These are phyloP conservation scores for Pluvialis apricaria DNA, from an alignment of 2,113 vertebrate genomes.

Conservation along the genomic window DNA sequence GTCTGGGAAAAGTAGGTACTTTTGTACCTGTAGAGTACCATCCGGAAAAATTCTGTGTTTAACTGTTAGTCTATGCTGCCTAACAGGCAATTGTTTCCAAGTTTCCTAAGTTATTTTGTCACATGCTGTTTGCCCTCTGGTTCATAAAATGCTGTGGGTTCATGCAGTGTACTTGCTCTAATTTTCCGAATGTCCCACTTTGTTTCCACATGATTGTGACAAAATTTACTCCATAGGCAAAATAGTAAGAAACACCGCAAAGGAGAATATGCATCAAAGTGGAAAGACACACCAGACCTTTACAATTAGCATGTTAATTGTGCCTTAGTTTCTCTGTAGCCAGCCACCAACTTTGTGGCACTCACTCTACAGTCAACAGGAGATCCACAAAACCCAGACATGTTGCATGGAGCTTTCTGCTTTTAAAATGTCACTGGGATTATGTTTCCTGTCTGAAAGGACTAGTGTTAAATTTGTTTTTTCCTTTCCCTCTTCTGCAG, in stretches of 20 bases:
- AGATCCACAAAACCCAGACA: neutral
- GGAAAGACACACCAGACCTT: neutral
- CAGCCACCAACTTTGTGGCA: neutral
- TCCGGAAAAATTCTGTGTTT: neutral
- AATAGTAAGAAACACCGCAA: neutral
- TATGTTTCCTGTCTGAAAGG: neutral
- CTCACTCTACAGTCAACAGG: neutral
- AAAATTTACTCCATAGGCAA: neutral
- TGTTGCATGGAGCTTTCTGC: neutral
- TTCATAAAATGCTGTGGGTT: neutral
- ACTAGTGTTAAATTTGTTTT: neutral
- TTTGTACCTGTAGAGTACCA: neutral
- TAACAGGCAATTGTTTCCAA: neutral
- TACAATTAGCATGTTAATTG: neutral
- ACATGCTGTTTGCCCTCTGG: neutral
- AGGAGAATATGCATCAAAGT: neutral
- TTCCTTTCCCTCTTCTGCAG: neutral
- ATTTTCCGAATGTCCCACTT: neutral
- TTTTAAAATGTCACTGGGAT: neutral
- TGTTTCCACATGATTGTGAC: slow-evolving; percentile 14
- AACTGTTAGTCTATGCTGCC: neutral
- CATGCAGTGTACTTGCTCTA: neutral
- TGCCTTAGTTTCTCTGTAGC: neutral
- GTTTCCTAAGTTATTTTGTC: neutral
- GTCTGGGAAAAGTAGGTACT: neutral